Conservation (phyloP, 2,113 vertebrate genomes). For the Clarias batrachus region DNA sequence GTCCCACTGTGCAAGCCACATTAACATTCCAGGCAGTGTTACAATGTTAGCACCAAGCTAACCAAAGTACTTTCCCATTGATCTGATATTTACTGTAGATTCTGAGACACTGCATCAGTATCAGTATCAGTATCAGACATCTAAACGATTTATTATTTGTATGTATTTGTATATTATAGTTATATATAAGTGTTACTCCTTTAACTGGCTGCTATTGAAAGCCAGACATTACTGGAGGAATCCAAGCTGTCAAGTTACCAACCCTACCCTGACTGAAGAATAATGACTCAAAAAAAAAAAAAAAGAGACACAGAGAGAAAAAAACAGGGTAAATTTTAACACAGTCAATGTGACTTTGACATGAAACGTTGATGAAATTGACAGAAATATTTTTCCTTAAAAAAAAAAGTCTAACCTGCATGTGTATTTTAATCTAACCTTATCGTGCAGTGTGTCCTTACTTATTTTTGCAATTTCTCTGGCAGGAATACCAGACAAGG, state of each 20-base stretch:
- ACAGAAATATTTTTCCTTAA: neutral
- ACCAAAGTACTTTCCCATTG: neutral
- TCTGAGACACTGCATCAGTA: neutral
- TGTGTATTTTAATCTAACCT: neutral
- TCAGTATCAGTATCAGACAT: neutral
- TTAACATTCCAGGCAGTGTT: neutral
- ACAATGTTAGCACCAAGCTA: neutral
- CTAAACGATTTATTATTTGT: neutral
- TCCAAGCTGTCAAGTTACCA: neutral
- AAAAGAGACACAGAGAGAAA: neutral
- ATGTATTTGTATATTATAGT: neutral
- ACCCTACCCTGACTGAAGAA: neutral
- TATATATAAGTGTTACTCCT: neutral
- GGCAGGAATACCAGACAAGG: slow-evolving; percentile 82
- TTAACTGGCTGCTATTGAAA: neutral
- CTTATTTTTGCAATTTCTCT: slow-evolving; percentile 60
- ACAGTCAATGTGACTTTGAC: neutral
- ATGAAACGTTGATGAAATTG: neutral
- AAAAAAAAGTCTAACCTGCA: no score
- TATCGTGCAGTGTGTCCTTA: neutral
- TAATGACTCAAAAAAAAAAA: neutral
- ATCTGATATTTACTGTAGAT: neutral
- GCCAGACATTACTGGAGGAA: neutral
- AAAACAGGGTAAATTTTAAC: neutral
- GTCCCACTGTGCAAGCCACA: neutral